Conservation (phyloP, 2,797 vertebrate species). For the Phrynocephalus vlangalii region DNA sequence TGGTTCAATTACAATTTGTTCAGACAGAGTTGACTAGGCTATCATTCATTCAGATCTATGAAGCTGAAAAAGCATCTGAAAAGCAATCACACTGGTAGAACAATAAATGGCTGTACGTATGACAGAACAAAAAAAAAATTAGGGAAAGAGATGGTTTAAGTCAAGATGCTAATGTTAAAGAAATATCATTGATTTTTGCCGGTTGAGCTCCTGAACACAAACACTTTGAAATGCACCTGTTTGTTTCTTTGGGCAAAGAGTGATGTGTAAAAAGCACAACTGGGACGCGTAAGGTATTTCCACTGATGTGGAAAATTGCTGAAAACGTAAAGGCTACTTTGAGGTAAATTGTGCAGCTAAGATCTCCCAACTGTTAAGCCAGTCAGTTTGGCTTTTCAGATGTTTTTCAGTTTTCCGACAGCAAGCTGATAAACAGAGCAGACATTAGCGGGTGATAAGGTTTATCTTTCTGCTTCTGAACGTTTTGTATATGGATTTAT, state of each 20-base stretch:
- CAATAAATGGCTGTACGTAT: neutral
- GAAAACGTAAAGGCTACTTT: neutral
- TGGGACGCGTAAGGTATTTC: neutral
- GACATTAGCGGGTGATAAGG: neutral
- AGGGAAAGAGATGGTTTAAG: constrained; percentile 4
- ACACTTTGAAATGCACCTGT: neutral
- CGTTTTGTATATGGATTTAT: neutral
- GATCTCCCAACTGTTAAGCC: neutral
- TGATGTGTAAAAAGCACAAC: neutral
- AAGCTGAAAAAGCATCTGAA: constrained; percentile 15
- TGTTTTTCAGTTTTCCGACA: neutral
- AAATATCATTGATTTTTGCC: neutral
- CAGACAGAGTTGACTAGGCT: constrained; percentile 2
- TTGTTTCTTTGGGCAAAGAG: neutral
- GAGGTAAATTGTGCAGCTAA: neutral
- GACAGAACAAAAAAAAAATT: neutral
- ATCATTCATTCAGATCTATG: constrained; percentile 23
- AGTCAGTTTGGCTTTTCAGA: neutral
- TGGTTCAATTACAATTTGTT: constrained; percentile 31
- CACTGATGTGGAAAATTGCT: neutral
- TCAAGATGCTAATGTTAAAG: neutral
- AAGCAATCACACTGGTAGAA: neutral
- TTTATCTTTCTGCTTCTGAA: neutral
- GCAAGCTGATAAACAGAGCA: neutral
- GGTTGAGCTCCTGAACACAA: neutral